phyloP scores from a whole-genome alignment of 53 echinoderm and acorn worm species.

The Holothuria leucospilota region DNA sequence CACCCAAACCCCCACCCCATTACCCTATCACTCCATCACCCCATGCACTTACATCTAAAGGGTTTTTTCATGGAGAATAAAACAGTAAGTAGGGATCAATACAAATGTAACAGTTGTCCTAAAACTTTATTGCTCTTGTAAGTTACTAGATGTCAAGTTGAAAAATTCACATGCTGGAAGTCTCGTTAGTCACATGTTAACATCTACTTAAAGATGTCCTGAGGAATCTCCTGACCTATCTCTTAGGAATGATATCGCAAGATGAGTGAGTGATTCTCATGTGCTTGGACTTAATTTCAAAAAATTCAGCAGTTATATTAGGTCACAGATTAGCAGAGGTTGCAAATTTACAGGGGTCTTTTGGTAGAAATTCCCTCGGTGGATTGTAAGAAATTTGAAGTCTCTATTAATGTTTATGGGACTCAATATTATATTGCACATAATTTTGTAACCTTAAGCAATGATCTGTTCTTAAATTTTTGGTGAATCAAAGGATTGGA shows the following conservation, averaged over 20 bases:
- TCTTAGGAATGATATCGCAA: neutral
- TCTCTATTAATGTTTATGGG: slow-evolving; percentile 44
- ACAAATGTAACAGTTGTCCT: no score
- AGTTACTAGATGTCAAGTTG: no score
- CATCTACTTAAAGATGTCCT: no score
- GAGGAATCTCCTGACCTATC: no score
- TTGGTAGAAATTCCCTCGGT: slow-evolving; percentile 28
- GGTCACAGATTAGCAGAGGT: slow-evolving; percentile 40
- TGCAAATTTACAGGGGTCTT: slow-evolving; percentile 23
- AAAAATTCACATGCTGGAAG: no score
- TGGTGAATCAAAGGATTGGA: slow-evolving; percentile 18
- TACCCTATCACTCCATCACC: no score
- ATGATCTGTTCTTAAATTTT: slow-evolving; percentile 23
- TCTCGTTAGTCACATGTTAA: no score
- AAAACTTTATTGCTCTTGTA: no score
- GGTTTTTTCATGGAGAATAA: no score
- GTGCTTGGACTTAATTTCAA: neutral
- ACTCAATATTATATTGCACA: slow-evolving; percentile 29
- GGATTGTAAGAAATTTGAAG: slow-evolving; percentile 38
- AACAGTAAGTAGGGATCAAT: no score
- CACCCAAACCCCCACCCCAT: no score
- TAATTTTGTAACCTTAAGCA: slow-evolving; percentile 39
- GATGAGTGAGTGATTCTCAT: slow-evolving; percentile 6
- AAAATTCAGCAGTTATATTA: slow-evolving; percentile 27
- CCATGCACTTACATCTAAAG: no score